Evolutionary conservation across 2,888 invertebrate species (phyloP), one percentile per base, ranked within the genome.

Genomic region (Lampropteryx suffumata): DNA sequence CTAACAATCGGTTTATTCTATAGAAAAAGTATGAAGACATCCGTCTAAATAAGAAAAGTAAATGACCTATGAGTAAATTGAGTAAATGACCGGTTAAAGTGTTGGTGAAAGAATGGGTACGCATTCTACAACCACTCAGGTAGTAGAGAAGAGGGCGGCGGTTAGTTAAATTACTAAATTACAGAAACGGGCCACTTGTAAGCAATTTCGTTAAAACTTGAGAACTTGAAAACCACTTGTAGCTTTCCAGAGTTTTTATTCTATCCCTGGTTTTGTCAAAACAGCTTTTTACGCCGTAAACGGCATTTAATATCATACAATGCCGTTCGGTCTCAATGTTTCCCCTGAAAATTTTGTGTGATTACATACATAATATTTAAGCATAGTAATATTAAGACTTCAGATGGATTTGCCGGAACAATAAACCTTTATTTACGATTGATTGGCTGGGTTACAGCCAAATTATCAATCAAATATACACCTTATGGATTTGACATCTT

Each of bases 151-250:
- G 57, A 50, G 59, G 7, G 24, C 17, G 52, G 54, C 44, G 56
- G 55, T 61, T 60, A 59, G 53, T 58, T 48, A 58, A 62, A 61
- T 62, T 55, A 56, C 55, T 43, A 55, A 57, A 61, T 57, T 58
- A 58, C 50, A 55, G 55, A 55, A 54, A 44, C 27, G 21, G 4
- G 46, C 57, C 62, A 60, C 64, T 65, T 57, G 62, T 51, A 7
- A 60, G 55, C 57, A 61, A 62, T 61, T 65, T 60, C 35, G 59
- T 52, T 55, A 29, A 42, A 46, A 35, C 54, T 53, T 40, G 53
- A 46, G 55, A 50, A 34, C 54, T 53, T 40, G 53, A 46, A 52
- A 48, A 43, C 55, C 55, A 55, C 50, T 55, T 40, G 40, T 30
- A 35, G 24, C 26, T 26, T 39, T 42, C 30, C 39, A 29, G n/a